Evolutionary conservation across 2,888 invertebrate species (phyloP).

Genomic region (Gortyna flavago): DNA sequence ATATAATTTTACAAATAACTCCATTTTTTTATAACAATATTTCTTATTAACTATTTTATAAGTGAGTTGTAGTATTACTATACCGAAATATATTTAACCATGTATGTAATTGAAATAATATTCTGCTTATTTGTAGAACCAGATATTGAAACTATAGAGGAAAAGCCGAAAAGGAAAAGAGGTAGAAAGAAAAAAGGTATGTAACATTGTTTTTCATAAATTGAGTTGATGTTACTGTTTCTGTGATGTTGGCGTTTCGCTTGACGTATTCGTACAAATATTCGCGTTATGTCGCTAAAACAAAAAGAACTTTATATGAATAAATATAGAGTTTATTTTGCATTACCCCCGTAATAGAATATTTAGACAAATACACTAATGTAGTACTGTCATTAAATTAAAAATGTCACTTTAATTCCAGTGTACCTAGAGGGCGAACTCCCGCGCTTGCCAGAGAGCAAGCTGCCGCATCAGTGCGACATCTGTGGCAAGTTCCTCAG

Average conservation of each 20-base stretch:
- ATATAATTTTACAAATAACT: no score
- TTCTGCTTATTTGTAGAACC: conserved; percentile 63
- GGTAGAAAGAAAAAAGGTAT: conserved; percentile 83
- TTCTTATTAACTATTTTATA: background rate
- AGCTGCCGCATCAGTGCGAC: conserved; percentile 85
- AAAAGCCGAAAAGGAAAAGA: conserved; percentile 79
- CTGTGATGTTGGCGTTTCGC: background rate
- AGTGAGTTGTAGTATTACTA: background rate
- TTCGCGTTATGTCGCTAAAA: background rate
- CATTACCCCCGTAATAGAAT: background rate
- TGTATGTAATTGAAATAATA: background rate
- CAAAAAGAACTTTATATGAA: background rate
- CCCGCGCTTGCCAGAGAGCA: conserved; percentile 74
- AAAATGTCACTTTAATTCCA: conserved; percentile 37
- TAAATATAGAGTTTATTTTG: background rate
- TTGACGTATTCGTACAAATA: background rate
- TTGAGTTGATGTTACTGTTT: background rate
- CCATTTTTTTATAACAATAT: background rate
- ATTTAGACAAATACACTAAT: background rate
- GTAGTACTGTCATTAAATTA: background rate
- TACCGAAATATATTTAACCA: background rate
- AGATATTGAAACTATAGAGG: conserved; percentile 59
- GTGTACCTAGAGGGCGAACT: conserved; percentile 68
- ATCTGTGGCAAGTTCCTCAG: conserved; percentile 86
- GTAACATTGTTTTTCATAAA: background rate